phyloP scores from a whole-genome alignment of 2,888 invertebrate species.

The Deilephila porcellus region DNA sequence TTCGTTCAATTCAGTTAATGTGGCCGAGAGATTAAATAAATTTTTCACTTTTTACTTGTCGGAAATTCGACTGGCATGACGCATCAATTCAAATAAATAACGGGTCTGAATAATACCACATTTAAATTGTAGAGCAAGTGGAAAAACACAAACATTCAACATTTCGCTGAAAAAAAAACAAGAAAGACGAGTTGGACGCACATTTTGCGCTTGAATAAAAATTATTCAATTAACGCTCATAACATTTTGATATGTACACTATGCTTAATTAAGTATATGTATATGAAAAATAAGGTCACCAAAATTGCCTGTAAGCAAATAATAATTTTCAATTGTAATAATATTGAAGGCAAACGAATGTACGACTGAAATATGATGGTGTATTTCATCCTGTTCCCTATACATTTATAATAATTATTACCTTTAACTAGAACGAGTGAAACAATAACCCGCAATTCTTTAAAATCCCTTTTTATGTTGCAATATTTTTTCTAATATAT shows the following conservation, averaged over 20 bases:
- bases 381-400: too few relatives aligned
- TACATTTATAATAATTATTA: too few relatives aligned
- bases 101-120: constrained; percentile 8
- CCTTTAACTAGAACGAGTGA: too few relatives aligned
- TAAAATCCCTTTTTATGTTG: neutral
- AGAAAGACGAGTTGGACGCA: neutral
- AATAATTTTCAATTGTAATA: too few relatives aligned
- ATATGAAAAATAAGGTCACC: too few relatives aligned
- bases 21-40: constrained; percentile 64
- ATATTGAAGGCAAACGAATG: too few relatives aligned
- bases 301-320: too few relatives aligned
- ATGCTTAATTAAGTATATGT: too few relatives aligned
- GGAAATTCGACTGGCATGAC: constrained; percentile 40
- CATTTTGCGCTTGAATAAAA: too few relatives aligned
- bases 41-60: constrained; percentile 59
- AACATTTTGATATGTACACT: too few relatives aligned
- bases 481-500: neutral
- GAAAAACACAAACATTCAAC: neutral
- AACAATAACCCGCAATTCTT: neutral
- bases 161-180: neutral
- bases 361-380: too few relatives aligned
- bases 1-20: constrained; percentile 75
- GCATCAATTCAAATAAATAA: constrained; percentile 47
- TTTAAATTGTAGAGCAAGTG: neutral
- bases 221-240: too few relatives aligned